phyloP scores from a whole-genome alignment of 1,140 invertebrate species.

The Mamestra configurata region DNA sequence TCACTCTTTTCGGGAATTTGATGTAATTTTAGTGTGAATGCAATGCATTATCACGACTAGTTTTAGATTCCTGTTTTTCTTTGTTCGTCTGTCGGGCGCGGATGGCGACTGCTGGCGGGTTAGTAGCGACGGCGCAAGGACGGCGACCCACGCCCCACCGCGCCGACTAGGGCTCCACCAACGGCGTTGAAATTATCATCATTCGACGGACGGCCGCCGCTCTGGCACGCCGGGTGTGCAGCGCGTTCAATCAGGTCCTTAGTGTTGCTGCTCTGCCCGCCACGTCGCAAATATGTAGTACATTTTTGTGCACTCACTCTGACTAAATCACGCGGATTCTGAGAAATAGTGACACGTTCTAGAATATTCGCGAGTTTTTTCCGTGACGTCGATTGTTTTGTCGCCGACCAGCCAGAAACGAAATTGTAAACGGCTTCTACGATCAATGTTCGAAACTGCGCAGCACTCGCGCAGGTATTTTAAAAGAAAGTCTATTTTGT shows the following conservation, averaged over 20 bases:
- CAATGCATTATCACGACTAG: slow-evolving; percentile 51
- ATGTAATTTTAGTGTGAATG: slow-evolving; percentile 42
- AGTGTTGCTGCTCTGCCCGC: background rate
- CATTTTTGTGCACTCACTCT: slow-evolving; percentile 20
- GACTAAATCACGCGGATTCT: background rate
- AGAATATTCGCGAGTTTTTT: slow-evolving; percentile 36
- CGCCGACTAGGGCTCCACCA: slow-evolving; percentile 53
- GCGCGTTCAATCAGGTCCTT: slow-evolving; percentile 15
- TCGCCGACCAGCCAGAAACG: slow-evolving; percentile 18
- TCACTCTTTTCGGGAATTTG: slow-evolving; percentile 22
- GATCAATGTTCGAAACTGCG: slow-evolving; percentile 28
- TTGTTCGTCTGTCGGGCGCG: slow-evolving; percentile 66
- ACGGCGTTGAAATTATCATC: slow-evolving; percentile 52
- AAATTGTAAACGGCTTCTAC: slow-evolving; percentile 8
- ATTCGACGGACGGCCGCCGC: slow-evolving; percentile 61
- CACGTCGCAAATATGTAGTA: slow-evolving; percentile 23
- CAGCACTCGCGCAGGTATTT: slow-evolving; percentile 9
- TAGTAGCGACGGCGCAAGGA: slow-evolving; percentile 57
- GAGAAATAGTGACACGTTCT: slow-evolving; percentile 22
- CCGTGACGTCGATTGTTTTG: slow-evolving; percentile 34
- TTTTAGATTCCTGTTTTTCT: slow-evolving; percentile 54
- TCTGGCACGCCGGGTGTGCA: slow-evolving; percentile 19
- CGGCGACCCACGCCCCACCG: slow-evolving; percentile 66
- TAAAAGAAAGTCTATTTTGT: background rate
- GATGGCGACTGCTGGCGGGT: slow-evolving; percentile 57